A percentile compares a stretch with the other conserved stretches of the same genome.
phyloP scores from a whole-genome alignment of 2,888 invertebrate genomes.

The Pheosia gnoma region DNA sequence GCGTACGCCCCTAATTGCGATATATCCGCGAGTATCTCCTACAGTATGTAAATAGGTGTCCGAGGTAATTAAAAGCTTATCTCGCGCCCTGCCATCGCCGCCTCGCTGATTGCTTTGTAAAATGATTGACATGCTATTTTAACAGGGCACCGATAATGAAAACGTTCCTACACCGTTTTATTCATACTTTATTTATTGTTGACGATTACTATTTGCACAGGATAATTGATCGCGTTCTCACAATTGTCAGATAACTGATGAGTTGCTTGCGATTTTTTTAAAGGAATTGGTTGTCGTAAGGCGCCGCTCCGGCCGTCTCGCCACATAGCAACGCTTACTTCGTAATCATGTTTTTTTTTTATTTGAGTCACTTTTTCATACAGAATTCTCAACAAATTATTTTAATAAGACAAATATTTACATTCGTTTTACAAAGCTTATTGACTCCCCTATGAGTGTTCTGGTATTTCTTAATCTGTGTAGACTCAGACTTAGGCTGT shows the following conservation, averaged over 20 bases:
- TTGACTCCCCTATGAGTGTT: slow-evolving; percentile 57
- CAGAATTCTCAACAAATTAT: slow-evolving; percentile 64
- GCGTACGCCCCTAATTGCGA: slow-evolving; percentile 79
- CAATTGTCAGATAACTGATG: slow-evolving; percentile 78
- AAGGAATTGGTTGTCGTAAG: slow-evolving; percentile 56
- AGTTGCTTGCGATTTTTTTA: slow-evolving; percentile 74
- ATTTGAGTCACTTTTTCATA: slow-evolving; percentile 55
- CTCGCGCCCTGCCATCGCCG: slow-evolving; percentile 69
- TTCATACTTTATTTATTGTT: slow-evolving; percentile 76
- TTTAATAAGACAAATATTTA: slow-evolving; percentile 74
- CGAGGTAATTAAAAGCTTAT: slow-evolving; percentile 82
- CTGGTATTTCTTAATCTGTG: slow-evolving; percentile 54
- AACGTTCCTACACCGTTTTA: slow-evolving; percentile 70
- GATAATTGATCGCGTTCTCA: slow-evolving; percentile 83
- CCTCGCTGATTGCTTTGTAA: slow-evolving; percentile 75
- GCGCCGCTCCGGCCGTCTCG: slow-evolving; percentile 54
- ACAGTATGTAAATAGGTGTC: slow-evolving; percentile 82
- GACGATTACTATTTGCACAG: slow-evolving; percentile 80
- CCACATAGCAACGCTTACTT: slow-evolving; percentile 54
- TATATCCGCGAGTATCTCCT: slow-evolving; percentile 76
- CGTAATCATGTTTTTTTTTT: slow-evolving; percentile 58
- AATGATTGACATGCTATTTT: slow-evolving; percentile 82
- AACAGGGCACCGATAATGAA: slow-evolving; percentile 78
- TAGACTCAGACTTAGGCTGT: slow-evolving; percentile 47
- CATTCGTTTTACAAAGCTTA: slow-evolving; percentile 59